Percentiles rank a stretch among this genome's conserved stretches.
Evolutionary conservation across 2,797 vertebrate species (phyloP).

Genomic region (Anolis apletophallus): DNA sequence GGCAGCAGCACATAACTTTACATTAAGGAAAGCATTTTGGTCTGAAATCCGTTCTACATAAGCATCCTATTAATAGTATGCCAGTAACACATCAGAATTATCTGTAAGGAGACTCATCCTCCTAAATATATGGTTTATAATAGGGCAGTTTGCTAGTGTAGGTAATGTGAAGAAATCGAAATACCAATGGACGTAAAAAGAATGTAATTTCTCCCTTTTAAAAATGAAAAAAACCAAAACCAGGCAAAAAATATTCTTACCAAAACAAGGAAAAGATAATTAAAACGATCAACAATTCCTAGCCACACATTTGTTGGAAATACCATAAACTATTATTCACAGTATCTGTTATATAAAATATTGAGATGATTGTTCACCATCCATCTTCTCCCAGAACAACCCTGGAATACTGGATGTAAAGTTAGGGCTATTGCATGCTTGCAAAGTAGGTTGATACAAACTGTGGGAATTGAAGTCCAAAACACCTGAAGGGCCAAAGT

Average conservation of each 20-base stretch:
- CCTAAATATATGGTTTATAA: background rate
- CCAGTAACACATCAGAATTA: background rate
- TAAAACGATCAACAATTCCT: conserved; percentile 44
- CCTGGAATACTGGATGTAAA: background rate
- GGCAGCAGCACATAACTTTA: background rate
- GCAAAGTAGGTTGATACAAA: background rate
- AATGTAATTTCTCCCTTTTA: conserved; percentile 4
- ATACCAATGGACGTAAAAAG: background rate
- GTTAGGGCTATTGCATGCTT: no score
- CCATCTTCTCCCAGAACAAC: background rate
- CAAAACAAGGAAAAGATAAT: background rate
- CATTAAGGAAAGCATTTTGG: background rate
- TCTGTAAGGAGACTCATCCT: background rate
- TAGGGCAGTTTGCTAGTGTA: background rate
- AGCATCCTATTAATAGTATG: background rate
- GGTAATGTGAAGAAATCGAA: background rate
- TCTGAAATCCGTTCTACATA: background rate
- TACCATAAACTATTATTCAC: background rate
- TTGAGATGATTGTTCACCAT: background rate
- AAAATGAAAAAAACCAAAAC: conserved; percentile 25
- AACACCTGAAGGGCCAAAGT: no score
- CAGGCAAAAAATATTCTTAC: conserved; percentile 16
- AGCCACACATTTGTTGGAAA: conserved; percentile 13
- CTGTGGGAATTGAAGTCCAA: no score
- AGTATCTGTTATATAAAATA: background rate